Evolutionary conservation across 2,797 vertebrate genomes (phyloP).

Genomic region (Sphenopsis melanotis): DNA sequence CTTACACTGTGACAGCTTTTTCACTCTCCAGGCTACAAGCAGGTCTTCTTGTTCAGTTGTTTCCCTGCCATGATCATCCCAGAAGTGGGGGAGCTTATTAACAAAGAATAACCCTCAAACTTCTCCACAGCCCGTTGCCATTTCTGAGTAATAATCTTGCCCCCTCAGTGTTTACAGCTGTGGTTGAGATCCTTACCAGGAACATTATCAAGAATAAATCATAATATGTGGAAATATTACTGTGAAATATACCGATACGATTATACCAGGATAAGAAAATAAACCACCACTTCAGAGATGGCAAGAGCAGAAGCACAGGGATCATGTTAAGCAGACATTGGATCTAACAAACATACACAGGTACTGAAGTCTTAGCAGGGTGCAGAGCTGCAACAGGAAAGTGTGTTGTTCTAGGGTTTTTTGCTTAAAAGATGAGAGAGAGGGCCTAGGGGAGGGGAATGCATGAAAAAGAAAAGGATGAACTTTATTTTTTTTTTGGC

Average conservation of each 20-base stretch:
- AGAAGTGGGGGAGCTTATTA: not conserved
- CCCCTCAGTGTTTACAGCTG: not conserved
- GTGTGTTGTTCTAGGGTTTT: not conserved
- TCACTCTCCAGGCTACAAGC: not conserved
- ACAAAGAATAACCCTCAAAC: not conserved
- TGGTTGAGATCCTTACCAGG: not conserved
- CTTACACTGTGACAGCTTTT: not conserved
- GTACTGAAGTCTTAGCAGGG: not conserved
- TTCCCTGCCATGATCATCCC: not conserved
- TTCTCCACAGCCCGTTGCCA: not conserved
- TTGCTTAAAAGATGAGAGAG: conserved; percentile 43
- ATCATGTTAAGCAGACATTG: not conserved
- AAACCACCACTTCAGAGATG: not conserved
- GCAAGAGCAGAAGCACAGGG: not conserved
- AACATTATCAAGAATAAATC: not conserved
- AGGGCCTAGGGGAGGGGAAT: conserved; percentile 21
- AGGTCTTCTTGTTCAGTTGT: not conserved
- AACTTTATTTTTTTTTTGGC: conserved; percentile 48
- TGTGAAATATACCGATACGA: not conserved
- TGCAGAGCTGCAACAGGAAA: not conserved
- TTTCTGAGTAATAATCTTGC: not conserved
- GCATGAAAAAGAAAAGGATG: conserved; percentile 39
- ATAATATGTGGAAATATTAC: not conserved
- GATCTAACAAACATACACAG: not conserved
- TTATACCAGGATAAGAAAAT: not conserved